phyloP scores from a whole-genome alignment of 1,140 invertebrate genomes.

The Ostrea denselamellosa region DNA sequence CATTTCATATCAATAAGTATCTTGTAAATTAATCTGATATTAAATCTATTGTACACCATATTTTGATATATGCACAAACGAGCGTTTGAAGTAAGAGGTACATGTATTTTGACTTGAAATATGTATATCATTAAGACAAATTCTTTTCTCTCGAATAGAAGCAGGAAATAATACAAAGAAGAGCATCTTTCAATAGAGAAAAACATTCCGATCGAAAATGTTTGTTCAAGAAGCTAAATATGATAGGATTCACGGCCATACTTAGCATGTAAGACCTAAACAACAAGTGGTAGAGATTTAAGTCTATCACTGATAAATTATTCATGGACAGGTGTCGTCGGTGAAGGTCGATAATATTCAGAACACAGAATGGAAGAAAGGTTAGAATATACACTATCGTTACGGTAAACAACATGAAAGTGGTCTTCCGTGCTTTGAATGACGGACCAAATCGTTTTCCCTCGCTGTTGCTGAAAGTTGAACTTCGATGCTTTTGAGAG shows the following conservation, averaged over 20 bases:
- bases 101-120: neutral
- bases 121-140: neutral
- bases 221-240: slow-evolving; percentile 69
- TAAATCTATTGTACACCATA: too few species aligned
- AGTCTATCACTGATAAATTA: slow-evolving; percentile 50
- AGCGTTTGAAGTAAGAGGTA: too few species aligned
- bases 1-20: too few species aligned
- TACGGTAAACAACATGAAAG: slow-evolving; percentile 68
- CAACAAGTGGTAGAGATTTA: slow-evolving; percentile 67
- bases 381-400: slow-evolving; percentile 69
- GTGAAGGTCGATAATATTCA: slow-evolving; percentile 60
- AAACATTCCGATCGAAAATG: slow-evolving; percentile 63
- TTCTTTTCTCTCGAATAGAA: neutral
- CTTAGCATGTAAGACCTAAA: slow-evolving; percentile 68
- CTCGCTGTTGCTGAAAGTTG: slow-evolving; percentile 15
- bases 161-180: slow-evolving; percentile 11
- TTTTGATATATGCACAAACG: too few species aligned
- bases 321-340: slow-evolving; percentile 60
- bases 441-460: slow-evolving; percentile 23
- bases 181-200: slow-evolving; percentile 22
- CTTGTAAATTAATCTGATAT: too few species aligned
- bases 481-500: slow-evolving; percentile 9
- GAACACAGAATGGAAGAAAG: slow-evolving; percentile 67
- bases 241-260: slow-evolving; percentile 69
- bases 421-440: slow-evolving; percentile 60